Base-by-base conservation (phyloP, 1,140 invertebrate genomes). In the Drosophila mauritiana region DNA sequence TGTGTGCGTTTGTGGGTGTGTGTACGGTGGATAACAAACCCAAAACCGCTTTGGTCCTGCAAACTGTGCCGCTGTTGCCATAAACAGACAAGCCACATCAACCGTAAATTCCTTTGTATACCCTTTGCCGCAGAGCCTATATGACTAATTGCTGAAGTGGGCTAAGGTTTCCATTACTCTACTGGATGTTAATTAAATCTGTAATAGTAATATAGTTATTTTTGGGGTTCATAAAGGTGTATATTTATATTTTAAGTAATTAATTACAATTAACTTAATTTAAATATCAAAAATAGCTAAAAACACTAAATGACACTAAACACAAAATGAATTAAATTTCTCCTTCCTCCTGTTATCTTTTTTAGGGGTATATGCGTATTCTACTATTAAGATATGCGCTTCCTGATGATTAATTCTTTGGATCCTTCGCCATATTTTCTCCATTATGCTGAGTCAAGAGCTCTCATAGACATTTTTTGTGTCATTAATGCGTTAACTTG, bases 41-140 rank as follows among this genome's bases (percentile, higher is more conserved):
- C 69, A 72, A 76, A 88, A 77, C 65, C 79, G 42, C 73, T 72
- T 68, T 76, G 78, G 59, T 58, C 73, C 73, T 72, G 49, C 68
- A 51, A 8, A 15, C 4, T n/a, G 49, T 0, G 20, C n/a, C 42
- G 43, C 58, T 39, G 45, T 72, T 49, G 52, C 45, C 63, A 48
- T 58, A 70, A 64, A 75, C 70, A 65, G 70, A 54, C 63, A 75
- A 82, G 75, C 49, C 80, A 83, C 75, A 72, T 67, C 43, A 63
- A 78, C 70, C 70, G 48, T 75, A 53, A 83, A 70, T 58, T 74
- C 46, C 46, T 80, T 80, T 72, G 69, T 68, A 57, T 70, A 70
- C 65, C 20, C 64, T 70, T 20, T 10, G n/a, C 4, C 2, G 15
- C 4, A 4, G n/a, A 42, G 27, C n/a, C 43, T 42, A 25, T 3